phyloP scores from a whole-genome alignment of 2,113 vertebrate genomes.

The Excalfactoria chinensis region DNA sequence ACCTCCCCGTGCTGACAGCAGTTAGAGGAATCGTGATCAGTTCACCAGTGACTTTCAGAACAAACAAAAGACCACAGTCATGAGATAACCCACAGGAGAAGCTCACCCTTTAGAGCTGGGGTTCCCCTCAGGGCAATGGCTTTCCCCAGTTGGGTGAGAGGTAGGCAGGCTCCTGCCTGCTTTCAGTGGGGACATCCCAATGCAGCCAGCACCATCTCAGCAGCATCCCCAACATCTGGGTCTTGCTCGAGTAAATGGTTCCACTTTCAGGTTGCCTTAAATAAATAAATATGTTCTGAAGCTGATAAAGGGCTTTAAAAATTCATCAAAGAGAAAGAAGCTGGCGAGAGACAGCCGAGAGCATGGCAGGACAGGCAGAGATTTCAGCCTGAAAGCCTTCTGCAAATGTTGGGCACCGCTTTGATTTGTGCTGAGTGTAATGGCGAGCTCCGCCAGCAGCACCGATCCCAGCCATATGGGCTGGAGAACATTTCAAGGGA shows the following conservation, averaged over 20 bases:
- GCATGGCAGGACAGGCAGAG: neutral
- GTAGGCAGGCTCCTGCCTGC: fast-evolving
- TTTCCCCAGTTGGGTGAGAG: neutral
- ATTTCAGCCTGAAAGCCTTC: neutral
- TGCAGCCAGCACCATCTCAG: neutral
- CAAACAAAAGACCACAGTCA: neutral
- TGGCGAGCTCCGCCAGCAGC: neutral
- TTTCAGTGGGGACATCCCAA: neutral
- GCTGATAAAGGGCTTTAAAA: constrained; percentile 1
- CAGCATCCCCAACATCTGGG: fast-evolving
- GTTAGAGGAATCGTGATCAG: neutral
- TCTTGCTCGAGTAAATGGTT: neutral
- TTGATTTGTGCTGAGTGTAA: neutral
- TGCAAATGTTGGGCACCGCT: fast-evolving
- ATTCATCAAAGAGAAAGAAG: neutral
- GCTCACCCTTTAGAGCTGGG: neutral
- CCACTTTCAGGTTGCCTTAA: neutral
- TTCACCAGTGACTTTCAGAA: neutral
- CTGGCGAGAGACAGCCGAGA: neutral
- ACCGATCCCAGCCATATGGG: neutral
- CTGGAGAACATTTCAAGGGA: neutral
- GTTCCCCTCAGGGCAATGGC: neutral
- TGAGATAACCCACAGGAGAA: neutral
- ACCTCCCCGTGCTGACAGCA: neutral
- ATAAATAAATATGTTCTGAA: neutral